Evolutionary conservation across 2,113 vertebrate genomes (phyloP).

Genomic region (Pteruthius melanotis): DNA sequence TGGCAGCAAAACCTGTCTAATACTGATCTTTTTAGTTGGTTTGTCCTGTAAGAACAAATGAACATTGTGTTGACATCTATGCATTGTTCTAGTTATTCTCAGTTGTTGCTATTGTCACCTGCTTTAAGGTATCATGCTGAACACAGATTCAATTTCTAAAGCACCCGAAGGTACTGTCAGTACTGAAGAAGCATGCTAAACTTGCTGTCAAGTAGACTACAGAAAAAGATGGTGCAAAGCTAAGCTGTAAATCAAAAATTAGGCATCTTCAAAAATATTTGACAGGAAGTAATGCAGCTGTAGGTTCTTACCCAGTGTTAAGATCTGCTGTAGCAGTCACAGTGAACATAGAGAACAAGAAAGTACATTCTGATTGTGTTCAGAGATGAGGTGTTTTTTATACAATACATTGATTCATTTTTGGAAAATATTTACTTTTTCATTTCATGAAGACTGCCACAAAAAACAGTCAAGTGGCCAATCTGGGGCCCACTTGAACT

Average conservation of each 20-base stretch:
- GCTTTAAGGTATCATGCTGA: constrained; percentile 37
- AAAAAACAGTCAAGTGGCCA: not conserved
- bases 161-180: constrained; percentile 23
- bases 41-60: constrained; percentile 30
- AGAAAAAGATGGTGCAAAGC: not conserved
- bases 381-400: not conserved
- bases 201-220: not conserved
- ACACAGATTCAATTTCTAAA: constrained; percentile 55
- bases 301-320: not conserved
- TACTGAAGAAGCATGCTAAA: constrained; percentile 23
- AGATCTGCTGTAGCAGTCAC: not conserved
- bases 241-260: constrained; percentile 26
- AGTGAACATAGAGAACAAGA: not conserved
- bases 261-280: not conserved
- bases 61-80: constrained; percentile 40
- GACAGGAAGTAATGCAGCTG: not conserved
- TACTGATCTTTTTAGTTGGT: constrained; percentile 40
- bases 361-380: not conserved
- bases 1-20: constrained; percentile 27
- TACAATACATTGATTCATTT: not conserved
- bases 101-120: constrained; percentile 34
- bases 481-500: not conserved
- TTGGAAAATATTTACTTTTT: not conserved
- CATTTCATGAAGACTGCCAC: not conserved
- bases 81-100: constrained; percentile 49